These are phyloP conservation scores for Rousettus madagascariensis DNA, from an alignment of 2,797 vertebrate species.

Conservation along the genomic window DNA sequence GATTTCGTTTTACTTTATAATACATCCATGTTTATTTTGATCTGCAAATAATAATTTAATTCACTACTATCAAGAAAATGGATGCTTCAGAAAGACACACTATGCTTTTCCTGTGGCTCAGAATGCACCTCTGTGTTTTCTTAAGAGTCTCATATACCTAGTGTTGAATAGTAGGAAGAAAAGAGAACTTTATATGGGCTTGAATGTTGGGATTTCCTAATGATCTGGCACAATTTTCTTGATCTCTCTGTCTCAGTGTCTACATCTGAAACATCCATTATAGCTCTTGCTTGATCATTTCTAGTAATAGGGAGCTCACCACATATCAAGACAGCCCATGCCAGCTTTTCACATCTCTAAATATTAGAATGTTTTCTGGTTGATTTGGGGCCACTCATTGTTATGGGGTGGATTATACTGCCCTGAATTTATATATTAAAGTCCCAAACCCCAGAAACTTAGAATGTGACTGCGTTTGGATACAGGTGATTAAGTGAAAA, in stretches of 20 bases:
- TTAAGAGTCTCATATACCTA: background rate
- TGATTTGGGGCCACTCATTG: background rate
- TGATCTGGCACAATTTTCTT: background rate
- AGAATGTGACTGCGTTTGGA: background rate
- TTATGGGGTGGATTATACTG: background rate
- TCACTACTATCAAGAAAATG: background rate
- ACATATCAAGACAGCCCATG: background rate
- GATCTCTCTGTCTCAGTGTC: background rate
- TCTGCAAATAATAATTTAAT: constrained; percentile 19
- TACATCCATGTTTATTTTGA: background rate
- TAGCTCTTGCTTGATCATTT: background rate
- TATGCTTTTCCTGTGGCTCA: background rate
- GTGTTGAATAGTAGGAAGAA: background rate
- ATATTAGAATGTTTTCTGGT: background rate
- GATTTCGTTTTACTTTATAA: background rate
- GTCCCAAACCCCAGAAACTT: background rate
- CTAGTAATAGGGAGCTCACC: background rate
- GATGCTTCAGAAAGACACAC: background rate
- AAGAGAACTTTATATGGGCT: background rate
- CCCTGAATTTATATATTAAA: background rate
- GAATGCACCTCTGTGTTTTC: background rate
- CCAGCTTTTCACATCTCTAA: background rate
- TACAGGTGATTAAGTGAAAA: background rate
- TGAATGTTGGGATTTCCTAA: background rate
- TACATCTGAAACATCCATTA: background rate